Percentiles rank a stretch among this genome's conserved stretches.
phyloP scores from a whole-genome alignment of 2,797 vertebrate genomes.

The Gobionotothen gibberifrons region DNA sequence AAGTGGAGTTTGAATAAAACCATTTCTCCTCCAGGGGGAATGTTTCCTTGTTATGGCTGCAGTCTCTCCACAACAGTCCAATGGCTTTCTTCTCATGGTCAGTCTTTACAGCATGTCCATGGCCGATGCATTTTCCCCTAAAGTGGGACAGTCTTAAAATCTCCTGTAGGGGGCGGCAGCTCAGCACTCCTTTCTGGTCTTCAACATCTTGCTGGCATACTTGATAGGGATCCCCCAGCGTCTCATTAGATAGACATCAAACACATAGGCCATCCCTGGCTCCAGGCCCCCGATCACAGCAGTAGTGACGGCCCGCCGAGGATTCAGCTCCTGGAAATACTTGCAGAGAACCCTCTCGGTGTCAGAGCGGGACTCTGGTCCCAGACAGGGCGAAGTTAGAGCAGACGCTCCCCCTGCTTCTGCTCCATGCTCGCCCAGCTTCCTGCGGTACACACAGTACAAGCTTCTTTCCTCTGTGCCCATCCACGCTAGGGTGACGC shows the following conservation, averaged over 20 bases:
- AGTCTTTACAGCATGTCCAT: slow-evolving; percentile 71
- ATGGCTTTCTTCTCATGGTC: slow-evolving; percentile 74
- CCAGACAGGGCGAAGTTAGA: slow-evolving; percentile 83
- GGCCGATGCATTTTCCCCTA: slow-evolving; percentile 56
- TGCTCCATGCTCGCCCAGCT: slow-evolving; percentile 67
- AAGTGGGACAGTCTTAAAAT: slow-evolving; percentile 61
- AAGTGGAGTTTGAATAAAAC: slow-evolving; percentile 60
- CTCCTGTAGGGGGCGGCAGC: slow-evolving; percentile 71
- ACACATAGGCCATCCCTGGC: slow-evolving; percentile 86
- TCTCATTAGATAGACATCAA: slow-evolving; percentile 93
- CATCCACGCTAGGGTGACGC: slow-evolving; percentile 92
- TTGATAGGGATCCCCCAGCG: slow-evolving; percentile 90
- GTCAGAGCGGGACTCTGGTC: slow-evolving; percentile 87
- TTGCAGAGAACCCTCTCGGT: slow-evolving; percentile 91
- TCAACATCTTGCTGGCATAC: slow-evolving; percentile 91
- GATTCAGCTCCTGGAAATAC: slow-evolving; percentile 91
- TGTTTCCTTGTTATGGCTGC: slow-evolving; percentile 66
- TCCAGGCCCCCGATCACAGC: slow-evolving; percentile 88
- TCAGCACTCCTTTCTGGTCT: slow-evolving; percentile 92
- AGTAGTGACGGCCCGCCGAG: slow-evolving; percentile 89
- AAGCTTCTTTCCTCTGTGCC: slow-evolving; percentile 91
- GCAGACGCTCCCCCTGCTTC: slow-evolving; percentile 63
- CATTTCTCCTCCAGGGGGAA: slow-evolving; percentile 56
- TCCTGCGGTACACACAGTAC: slow-evolving; percentile 90
- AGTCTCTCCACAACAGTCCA: slow-evolving; percentile 73